phyloP scores from a whole-genome alignment of 2,888 invertebrate genomes.

The Amorpha juglandis region DNA sequence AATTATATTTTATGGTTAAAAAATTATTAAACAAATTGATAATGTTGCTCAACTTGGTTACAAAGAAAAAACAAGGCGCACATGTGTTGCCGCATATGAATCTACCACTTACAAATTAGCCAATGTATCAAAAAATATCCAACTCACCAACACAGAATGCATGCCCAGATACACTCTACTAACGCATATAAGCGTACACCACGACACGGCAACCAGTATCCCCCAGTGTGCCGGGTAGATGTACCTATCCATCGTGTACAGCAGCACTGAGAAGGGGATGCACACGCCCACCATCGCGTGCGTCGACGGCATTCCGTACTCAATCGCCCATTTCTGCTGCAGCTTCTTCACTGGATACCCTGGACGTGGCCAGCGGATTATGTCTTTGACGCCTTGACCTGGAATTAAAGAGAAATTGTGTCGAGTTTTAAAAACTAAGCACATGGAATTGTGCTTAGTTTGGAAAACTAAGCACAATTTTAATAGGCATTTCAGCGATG shows the following conservation, averaged over 20 bases:
- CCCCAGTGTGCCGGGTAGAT: slow-evolving; percentile 87
- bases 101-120: too few species aligned
- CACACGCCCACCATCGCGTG: slow-evolving; percentile 96
- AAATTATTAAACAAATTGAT: too few species aligned
- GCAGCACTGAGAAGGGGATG: slow-evolving; percentile 92
- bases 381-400: slow-evolving; percentile 95
- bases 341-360: slow-evolving; percentile 92
- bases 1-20: too few species aligned
- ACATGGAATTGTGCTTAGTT: too few species aligned
- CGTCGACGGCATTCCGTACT: slow-evolving; percentile 98
- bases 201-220: slow-evolving; percentile 83
- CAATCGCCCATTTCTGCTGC: slow-evolving; percentile 94
- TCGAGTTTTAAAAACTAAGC: neutral
- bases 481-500: too few species aligned
- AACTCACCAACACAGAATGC: slow-evolving; percentile 93
- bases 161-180: slow-evolving; percentile 96
- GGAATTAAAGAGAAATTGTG: slow-evolving; percentile 39
- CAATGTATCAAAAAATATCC: too few species aligned
- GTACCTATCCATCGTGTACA: slow-evolving; percentile 92
- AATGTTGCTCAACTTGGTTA: too few species aligned
- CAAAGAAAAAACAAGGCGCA: too few species aligned
- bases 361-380: slow-evolving; percentile 94
- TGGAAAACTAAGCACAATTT: too few species aligned
- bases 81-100: too few species aligned
- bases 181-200: slow-evolving; percentile 91